Evolutionary conservation across 2,797 vertebrate genomes (phyloP).

Genomic region (Phalloptychus januarius): DNA sequence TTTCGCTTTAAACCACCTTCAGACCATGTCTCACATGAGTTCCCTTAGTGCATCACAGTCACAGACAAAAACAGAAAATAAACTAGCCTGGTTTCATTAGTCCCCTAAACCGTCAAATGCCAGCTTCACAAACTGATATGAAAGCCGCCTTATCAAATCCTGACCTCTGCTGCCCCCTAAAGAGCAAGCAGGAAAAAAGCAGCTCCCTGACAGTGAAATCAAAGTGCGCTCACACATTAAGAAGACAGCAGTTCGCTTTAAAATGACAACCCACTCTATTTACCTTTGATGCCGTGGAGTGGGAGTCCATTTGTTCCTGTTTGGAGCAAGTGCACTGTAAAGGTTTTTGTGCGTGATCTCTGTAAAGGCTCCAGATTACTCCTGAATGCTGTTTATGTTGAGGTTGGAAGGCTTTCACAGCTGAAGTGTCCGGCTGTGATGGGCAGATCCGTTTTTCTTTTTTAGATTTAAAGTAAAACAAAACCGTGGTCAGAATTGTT

Average conservation of each 20-base stretch:
- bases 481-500: conserved; percentile 48
- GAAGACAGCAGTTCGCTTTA: conserved; percentile 58
- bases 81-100: conserved; percentile 73
- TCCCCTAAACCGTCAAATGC: conserved; percentile 53
- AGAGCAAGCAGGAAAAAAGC: conserved; percentile 60
- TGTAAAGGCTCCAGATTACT: conserved; percentile 60
- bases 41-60: conserved; percentile 27
- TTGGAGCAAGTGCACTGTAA: conserved; percentile 60
- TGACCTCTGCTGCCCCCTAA: conserved; percentile 81
- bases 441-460: neutral
- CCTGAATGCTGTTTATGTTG: conserved; percentile 45
- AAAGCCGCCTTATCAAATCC: conserved; percentile 71
- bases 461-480: conserved; percentile 22
- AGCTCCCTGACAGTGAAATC: conserved; percentile 54
- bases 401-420: conserved; percentile 47
- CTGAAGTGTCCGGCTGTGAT: conserved; percentile 33
- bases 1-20: conserved; percentile 47
- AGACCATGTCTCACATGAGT: conserved; percentile 27
- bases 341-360: conserved; percentile 59
- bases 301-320: conserved; percentile 65
- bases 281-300: conserved; percentile 67
- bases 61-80: conserved; percentile 59
- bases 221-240: conserved; percentile 53
- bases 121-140: conserved; percentile 71
- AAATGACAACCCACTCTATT: conserved; percentile 65